Conservation (phyloP, 2,888 invertebrate genomes). For the Spatulosminthurus flaviceps region DNA sequence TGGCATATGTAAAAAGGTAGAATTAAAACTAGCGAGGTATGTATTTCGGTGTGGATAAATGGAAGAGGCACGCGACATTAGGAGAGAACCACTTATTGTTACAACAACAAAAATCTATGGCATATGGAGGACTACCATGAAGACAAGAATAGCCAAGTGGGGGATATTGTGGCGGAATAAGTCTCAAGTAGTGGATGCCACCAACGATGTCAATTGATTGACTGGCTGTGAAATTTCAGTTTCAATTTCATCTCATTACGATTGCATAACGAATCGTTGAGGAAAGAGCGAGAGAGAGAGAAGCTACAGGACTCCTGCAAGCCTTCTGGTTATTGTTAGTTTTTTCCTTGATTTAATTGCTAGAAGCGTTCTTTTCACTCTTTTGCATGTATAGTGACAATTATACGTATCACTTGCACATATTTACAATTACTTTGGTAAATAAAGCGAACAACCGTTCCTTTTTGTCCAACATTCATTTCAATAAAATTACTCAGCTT, state of each 20-base stretch:
- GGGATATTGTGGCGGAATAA: conserved; percentile 23
- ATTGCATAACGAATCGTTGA: conserved; percentile 43
- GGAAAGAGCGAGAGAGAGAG: too few species aligned
- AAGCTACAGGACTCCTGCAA: conserved; percentile 10
- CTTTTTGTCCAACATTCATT: too few species aligned
- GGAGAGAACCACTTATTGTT: background rate
- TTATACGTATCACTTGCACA: too few species aligned
- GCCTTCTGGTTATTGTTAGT: conserved; percentile 29
- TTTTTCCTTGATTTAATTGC: conserved; percentile 36
- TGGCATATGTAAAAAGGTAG: too few species aligned
- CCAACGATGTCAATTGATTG: conserved; percentile 47
- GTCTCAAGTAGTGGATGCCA: conserved; percentile 8
- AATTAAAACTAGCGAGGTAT: too few species aligned
- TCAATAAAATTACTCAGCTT: too few species aligned
- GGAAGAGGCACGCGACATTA: background rate
- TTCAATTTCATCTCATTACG: conserved; percentile 45
- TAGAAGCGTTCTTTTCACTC: background rate
- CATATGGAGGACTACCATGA: background rate
- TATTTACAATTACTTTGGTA: too few species aligned
- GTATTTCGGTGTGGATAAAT: background rate
- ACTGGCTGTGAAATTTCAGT: conserved; percentile 46
- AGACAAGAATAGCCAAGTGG: conserved; percentile 10
- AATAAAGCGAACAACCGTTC: too few species aligned
- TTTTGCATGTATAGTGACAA: background rate
- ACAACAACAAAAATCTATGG: background rate